Evolutionary conservation across 2,797 vertebrate species (phyloP), one percentile per base, ranked within the genome.

Genomic region (Enteromius trimaculatus): DNA sequence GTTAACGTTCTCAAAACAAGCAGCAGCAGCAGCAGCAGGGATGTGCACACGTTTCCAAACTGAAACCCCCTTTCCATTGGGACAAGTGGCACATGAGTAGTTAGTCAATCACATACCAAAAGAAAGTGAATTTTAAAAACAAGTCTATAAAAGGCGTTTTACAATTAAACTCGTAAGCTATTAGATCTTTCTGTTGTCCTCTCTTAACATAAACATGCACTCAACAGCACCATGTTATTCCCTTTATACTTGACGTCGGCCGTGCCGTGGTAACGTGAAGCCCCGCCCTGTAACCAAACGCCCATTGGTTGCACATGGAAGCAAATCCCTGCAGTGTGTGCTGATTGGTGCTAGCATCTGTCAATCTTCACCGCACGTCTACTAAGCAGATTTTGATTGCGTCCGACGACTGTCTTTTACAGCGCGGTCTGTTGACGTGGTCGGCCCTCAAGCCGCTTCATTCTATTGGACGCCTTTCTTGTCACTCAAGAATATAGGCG

Each of bases 31-130:
- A 94, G 93, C 92, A 95, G 88, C 87, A 95, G 93, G 91, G 92
- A 92, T 92, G 93, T 91, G 94, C 94, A 94, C 92, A 93, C 93
- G 91, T 93, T 93, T 93, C 93, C 94, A 93, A 92, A 93, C 92
- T 90, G 94, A 94, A 95, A 91, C 92, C 94, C 93, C 91, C 92
- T 95, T 95, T 96, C 95, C 95, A 96, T 95, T 95, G 94, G 95
- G 92, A 94, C 94, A 88, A 94, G 92, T 95, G 93, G 94, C 93
- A 94, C 95, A 95, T 96, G 91, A 95, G 95, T 94, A 92, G 90
- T 84, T 85, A 91, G 88, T 89, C 90, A 91, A 92, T 92, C 89
- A 92, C 94, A 93, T 92, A 92, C 92, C 93, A 93, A 85, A 86
- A 76, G 17, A 60, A 80, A 87, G 90, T 89, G 87, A 95, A 93